Evolutionary conservation across 2,113 vertebrate species (phyloP), one percentile per base, ranked within the genome.

Genomic region (Semnornis frantzii): DNA sequence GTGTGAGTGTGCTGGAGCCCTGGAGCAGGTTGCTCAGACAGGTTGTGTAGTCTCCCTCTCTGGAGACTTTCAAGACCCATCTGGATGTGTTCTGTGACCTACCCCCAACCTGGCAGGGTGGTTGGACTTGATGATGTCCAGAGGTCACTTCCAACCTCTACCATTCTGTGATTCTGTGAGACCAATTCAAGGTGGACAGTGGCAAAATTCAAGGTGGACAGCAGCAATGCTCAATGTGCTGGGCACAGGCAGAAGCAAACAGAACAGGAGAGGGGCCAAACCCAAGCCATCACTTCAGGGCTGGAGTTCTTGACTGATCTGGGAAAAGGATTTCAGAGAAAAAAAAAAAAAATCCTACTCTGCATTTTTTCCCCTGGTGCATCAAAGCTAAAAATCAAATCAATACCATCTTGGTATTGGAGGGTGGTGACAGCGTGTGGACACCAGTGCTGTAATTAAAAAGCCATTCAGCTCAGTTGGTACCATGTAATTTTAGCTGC

Each of bases 401-500:
- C 98, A 97, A 96, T 98, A 97, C 92, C 79, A 94, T 97, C 97
- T 97, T 95, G 96, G 96, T 97, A 96, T 98, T 97, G 97, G 96
- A 97, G 0, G 70, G 96, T 98, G 97, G 95, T 95, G 95, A 98
- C 97, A 98, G 97, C 94, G 95, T 97, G 97, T 3, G 95, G 97
- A 96, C 97, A 97, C 97, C 97, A 97, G 96, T 95, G 95, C 93
- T 97, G 97, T 97, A 98, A 98, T 98, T 98, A 98, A 98, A 98
- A 98, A 98, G 94, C 95, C 97, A 98, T 96, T 97, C 97, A 97
- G 91, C 97, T 98, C 96, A 97, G 95, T 97, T 96, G 95, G 96
- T 97, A 97, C 98, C 97, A 98, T 97, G 96, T 97, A 98, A 98
- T 98, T 98, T 98, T 97, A 98, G 94, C 97, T 96, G 95, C 96